Conservation (phyloP, 2,888 invertebrate genomes). For the Lagria hirta region DNA sequence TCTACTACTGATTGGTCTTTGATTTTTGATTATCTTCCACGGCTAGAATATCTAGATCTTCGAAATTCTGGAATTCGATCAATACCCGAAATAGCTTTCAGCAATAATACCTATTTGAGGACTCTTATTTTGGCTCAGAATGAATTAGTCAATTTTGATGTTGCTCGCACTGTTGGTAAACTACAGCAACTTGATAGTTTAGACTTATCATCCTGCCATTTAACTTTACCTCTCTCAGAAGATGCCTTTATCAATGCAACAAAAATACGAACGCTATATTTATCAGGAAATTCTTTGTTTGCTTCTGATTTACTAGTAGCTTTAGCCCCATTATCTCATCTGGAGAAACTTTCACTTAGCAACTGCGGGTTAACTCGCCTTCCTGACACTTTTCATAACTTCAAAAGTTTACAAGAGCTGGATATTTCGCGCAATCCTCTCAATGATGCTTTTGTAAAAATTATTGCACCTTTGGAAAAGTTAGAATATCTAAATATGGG, state of each 20-base stretch:
- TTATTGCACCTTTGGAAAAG: conserved; percentile 65
- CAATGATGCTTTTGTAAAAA: conserved; percentile 65
- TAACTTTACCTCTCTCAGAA: conserved; percentile 66
- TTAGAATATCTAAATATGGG: conserved; percentile 73
- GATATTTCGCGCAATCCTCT: conserved; percentile 73
- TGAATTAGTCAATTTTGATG: conserved; percentile 64
- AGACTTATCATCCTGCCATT: conserved; percentile 69
- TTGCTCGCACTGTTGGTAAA: conserved; percentile 65
- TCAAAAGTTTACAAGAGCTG: conserved; percentile 66
- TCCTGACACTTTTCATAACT: conserved; percentile 67
- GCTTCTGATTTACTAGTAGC: conserved; percentile 68
- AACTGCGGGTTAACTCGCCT: conserved; percentile 66
- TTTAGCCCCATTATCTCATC: conserved; percentile 64
- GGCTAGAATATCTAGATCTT: conserved; percentile 66
- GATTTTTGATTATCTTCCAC: conserved; percentile 61
- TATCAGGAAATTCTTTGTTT: conserved; percentile 69
- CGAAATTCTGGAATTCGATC: conserved; percentile 62
- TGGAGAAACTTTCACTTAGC: conserved; percentile 67
- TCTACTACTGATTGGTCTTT: conserved; percentile 63
- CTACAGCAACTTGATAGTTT: conserved; percentile 65
- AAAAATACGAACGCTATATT: conserved; percentile 63
- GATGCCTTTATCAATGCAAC: conserved; percentile 70
- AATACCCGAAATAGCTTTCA: conserved; percentile 66
- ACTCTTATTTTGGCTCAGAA: conserved; percentile 67
- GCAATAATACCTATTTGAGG: conserved; percentile 65